Evolutionary conservation across 2,797 vertebrate species (phyloP).

Genomic region (Anableps anableps): DNA sequence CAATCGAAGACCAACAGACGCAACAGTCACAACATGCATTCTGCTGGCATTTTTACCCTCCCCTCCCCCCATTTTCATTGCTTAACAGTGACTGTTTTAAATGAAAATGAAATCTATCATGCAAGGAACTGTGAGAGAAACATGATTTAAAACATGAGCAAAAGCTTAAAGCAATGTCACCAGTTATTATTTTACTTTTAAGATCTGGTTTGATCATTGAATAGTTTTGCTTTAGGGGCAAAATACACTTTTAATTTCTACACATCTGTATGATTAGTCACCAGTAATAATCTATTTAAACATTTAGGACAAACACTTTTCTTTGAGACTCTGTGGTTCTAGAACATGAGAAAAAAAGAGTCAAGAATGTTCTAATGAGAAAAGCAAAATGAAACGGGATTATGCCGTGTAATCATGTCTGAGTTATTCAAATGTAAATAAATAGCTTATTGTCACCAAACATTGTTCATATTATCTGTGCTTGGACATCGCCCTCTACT

Average conservation of each 20-base stretch:
- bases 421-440: neutral
- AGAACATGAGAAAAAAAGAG: no score
- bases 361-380: no score
- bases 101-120: no score
- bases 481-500: neutral
- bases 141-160: no score
- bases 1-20: no score
- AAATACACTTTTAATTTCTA: neutral
- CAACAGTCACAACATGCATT: no score
- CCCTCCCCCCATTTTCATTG: neutral
- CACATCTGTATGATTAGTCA: neutral
- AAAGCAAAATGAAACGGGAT: no score
- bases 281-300: no score
- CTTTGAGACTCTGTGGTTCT: no score
- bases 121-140: constrained; percentile 33
- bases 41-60: no score
- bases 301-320: no score
- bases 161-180: no score
- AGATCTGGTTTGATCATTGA: neutral
- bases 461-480: neutral
- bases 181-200: constrained; percentile 14
- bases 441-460: neutral
- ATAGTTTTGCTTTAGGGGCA: neutral
- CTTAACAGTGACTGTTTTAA: constrained; percentile 19
- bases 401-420: neutral